phyloP scores from a whole-genome alignment of 2,888 invertebrate genomes.

The Clanis bilineata region DNA sequence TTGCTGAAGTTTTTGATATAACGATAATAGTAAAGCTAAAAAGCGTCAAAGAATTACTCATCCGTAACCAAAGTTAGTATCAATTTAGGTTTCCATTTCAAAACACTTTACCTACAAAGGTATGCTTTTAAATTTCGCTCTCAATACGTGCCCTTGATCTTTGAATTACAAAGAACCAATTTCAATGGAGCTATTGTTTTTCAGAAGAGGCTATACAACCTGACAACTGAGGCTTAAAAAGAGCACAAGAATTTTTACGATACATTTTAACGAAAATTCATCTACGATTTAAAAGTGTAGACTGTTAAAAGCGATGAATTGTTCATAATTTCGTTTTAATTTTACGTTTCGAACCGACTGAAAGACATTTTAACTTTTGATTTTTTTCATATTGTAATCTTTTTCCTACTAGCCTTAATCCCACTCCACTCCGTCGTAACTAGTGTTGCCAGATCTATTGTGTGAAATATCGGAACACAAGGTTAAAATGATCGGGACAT shows the following conservation, averaged over 20 bases:
- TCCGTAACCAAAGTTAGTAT: background rate
- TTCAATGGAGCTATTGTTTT: conserved; percentile 56
- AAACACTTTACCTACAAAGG: conserved; percentile 22
- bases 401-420: too few relatives aligned
- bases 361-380: too few relatives aligned
- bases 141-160: conserved; percentile 36
- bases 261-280: background rate
- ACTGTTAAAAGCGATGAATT: background rate
- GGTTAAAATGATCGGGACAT: too few relatives aligned
- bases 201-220: conserved; percentile 46
- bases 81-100: background rate
- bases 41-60: background rate
- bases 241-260: conserved; percentile 22
- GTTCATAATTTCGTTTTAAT: background rate
- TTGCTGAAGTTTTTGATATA: too few relatives aligned
- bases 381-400: too few relatives aligned
- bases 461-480: too few relatives aligned
- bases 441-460: too few relatives aligned
- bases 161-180: conserved; percentile 47
- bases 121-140: conserved; percentile 16
- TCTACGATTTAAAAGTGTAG: background rate
- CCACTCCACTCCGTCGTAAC: too few relatives aligned
- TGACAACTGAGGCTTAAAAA: conserved; percentile 41
- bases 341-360: background rate
- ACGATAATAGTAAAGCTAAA: background rate